Evolutionary conservation across 1,140 invertebrate species (phyloP), one percentile per base, ranked within the genome.

Genomic region (Drosophila nasuta): DNA sequence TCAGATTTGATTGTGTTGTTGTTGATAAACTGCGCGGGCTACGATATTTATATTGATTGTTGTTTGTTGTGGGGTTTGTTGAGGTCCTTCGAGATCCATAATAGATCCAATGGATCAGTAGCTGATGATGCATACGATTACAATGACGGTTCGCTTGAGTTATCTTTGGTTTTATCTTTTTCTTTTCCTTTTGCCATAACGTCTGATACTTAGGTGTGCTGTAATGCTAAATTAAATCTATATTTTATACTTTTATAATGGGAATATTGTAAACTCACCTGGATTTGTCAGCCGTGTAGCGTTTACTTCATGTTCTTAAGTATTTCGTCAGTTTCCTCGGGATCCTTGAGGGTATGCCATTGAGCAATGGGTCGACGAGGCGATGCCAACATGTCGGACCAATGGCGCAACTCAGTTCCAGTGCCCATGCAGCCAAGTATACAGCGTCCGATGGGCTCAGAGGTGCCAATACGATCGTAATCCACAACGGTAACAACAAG

Each of bases 401-500:
- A 99, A 93, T 99, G 99, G 82, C 99, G 96, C 54, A 99, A 94
- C 93, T 99, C 99, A 17, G 98, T 99, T 65, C 99, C 99, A 74
- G 96, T 97, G 81, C 98, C 98, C 93, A 98, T 99, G 94, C 98
- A 99, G 51, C 99, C 99, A 77, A 99, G 95, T 65, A 99, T 95
- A 72, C 98, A 97, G 93, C 98, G 98, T 75, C 99, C 99, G 92
- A 99, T 99, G 15, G 99, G 98, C 93, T 99, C 99, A 78, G 98
- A 99, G 51, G 98, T 99, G 52, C 99, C 99, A 93, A 99, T 99
- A 93, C 99, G 97, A 95, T 99, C 99, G 93, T 99, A 99, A 94
- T 99, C 99, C 92, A 99, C 98, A 81, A 99, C 99, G 57, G 99
- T 99, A 82, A 99, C 97, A 92, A 98, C 96, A 94, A 99, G 95